phyloP scores from a whole-genome alignment of 2,113 vertebrate species.

The Piaya cayana region DNA sequence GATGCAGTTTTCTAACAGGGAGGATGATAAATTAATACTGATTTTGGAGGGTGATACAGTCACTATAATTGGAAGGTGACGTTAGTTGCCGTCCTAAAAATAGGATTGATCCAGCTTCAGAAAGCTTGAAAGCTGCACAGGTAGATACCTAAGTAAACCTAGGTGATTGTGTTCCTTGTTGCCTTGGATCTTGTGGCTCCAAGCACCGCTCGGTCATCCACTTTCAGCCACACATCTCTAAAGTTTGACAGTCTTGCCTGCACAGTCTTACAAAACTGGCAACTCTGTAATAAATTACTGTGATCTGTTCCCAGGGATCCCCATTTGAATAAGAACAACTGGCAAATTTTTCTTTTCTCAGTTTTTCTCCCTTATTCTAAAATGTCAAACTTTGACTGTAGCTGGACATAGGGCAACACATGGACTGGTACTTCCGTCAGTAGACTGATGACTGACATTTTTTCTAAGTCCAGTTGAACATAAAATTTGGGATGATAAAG shows the following conservation, averaged over 20 bases:
- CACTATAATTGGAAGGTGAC: constrained; percentile 61
- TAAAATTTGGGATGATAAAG: not conserved
- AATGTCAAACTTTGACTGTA: not conserved
- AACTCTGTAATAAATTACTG: not conserved
- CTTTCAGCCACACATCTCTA: not conserved
- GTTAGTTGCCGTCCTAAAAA: constrained; percentile 47
- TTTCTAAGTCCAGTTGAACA: not conserved
- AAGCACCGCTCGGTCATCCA: not conserved
- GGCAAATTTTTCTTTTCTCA: not conserved
- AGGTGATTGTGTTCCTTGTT: not conserved
- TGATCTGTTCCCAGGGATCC: not conserved
- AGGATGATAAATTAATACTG: constrained; percentile 64
- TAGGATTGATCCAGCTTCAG: constrained; percentile 41
- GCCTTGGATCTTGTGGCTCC: not conserved
- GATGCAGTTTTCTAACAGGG: constrained; percentile 49
- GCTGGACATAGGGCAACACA: not conserved
- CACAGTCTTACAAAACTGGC: not conserved
- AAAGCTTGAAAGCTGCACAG: not conserved
- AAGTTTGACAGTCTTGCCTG: not conserved
- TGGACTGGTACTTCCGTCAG: not conserved
- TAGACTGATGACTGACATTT: not conserved
- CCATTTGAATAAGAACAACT: not conserved
- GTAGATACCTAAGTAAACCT: not conserved
- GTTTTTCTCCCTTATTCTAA: not conserved
- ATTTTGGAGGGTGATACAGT: constrained; percentile 57